Percentiles rank a stretch among this genome's conserved stretches.
phyloP scores from a whole-genome alignment of 2,113 vertebrate genomes.

The Pteropus alecto region DNA sequence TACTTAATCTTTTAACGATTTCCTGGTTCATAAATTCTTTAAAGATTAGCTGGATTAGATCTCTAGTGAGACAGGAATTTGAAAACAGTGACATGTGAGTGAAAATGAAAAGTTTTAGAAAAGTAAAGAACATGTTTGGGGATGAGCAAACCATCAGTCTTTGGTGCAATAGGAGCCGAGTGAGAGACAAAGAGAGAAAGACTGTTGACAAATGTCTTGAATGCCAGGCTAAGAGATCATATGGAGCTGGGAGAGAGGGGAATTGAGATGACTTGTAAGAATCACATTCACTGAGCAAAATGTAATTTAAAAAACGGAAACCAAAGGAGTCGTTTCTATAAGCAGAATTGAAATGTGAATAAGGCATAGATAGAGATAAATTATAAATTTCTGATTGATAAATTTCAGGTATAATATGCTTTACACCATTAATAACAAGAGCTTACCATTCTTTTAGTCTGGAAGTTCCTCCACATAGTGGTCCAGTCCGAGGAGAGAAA shows the following conservation, averaged over 20 bases:
- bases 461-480: fast-evolving
- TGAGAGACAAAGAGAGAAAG: background rate
- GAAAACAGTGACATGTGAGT: background rate
- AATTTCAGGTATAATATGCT: background rate
- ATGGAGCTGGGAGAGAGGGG: background rate
- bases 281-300: background rate
- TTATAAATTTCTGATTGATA: background rate
- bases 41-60: background rate
- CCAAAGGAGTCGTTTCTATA: background rate
- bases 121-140: background rate
- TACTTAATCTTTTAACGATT: background rate
- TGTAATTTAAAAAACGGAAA: background rate
- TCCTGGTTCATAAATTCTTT: background rate
- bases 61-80: background rate
- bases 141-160: background rate
- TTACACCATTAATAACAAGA: background rate
- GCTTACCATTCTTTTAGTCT: background rate
- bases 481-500: background rate
- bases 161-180: background rate
- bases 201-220: background rate
- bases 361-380: background rate
- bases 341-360: background rate
- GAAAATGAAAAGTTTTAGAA: background rate
- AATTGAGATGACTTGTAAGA: background rate
- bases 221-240: background rate